Evolutionary conservation across 2,797 vertebrate species (phyloP).

Genomic region (Chrosomus eos): DNA sequence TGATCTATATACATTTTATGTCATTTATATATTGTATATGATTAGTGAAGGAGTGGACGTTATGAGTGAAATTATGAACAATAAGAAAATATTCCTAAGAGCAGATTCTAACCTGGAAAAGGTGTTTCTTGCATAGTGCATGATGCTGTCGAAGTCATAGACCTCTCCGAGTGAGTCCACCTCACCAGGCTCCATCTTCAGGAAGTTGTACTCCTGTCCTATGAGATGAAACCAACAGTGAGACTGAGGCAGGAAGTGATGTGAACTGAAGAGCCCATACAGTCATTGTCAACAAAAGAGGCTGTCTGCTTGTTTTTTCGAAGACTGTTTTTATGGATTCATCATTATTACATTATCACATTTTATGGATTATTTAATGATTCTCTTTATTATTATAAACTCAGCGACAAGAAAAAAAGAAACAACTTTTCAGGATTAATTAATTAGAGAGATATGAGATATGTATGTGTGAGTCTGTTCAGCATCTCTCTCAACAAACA

Average conservation of each 20-base stretch:
- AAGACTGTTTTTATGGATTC: neutral
- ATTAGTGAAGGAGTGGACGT: neutral
- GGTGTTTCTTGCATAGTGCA: slow-evolving; percentile 96
- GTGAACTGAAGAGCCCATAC: neutral
- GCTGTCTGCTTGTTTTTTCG: neutral
- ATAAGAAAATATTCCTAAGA: neutral
- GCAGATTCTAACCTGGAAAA: slow-evolving; percentile 87
- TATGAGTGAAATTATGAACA: neutral
- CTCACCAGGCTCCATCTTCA: slow-evolving; percentile 96
- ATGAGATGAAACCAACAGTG: slow-evolving; percentile 31
- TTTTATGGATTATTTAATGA: neutral
- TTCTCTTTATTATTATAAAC: neutral
- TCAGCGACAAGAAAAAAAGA: neutral
- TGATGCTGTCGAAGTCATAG: slow-evolving; percentile 97
- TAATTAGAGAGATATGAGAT: neutral
- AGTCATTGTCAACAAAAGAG: neutral
- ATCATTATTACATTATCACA: neutral
- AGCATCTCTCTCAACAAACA: neutral
- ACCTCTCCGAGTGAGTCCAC: slow-evolving; percentile 93
- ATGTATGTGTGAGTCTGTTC: neutral
- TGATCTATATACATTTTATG: neutral
- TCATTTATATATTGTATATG: neutral
- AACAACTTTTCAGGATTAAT: neutral
- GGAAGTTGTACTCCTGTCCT: slow-evolving; percentile 98
- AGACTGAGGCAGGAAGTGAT: slow-evolving; percentile 16